Evolutionary conservation across 2,888 invertebrate genomes (phyloP).

Genomic region (Pristionchus entomophagus): DNA sequence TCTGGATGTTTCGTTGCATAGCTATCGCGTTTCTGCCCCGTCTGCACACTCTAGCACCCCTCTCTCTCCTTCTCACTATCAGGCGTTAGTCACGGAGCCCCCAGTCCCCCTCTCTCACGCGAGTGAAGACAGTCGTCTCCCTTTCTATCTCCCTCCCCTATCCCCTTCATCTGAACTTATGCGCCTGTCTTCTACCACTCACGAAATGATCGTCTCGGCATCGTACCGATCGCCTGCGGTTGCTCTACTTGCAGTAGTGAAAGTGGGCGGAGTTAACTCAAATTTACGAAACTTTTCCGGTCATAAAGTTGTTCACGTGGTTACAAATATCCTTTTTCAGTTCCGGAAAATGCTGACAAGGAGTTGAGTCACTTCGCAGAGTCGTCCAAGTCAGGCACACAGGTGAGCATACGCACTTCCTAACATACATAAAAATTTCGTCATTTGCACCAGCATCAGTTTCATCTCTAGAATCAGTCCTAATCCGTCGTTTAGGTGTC

Average conservation of each 20-base stretch:
- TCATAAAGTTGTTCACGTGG: slow-evolving; percentile 76
- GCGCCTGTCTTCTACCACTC: background rate
- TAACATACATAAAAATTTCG: too few relatives aligned
- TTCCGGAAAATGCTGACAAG: slow-evolving; percentile 99
- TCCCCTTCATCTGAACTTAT: background rate
- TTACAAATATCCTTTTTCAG: slow-evolving; percentile 80
- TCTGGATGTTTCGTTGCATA: background rate
- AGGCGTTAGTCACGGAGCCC: slow-evolving; percentile 6
- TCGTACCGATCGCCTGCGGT: background rate
- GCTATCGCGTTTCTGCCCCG: slow-evolving; percentile 47
- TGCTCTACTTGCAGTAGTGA: slow-evolving; percentile 10
- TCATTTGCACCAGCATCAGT: background rate
- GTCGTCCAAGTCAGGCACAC: slow-evolving; percentile 98
- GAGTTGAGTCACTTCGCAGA: slow-evolving; percentile 99
- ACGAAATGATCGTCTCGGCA: background rate
- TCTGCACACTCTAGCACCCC: background rate
- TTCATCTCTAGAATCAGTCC: too few relatives aligned
- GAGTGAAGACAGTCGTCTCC: background rate
- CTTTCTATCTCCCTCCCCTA: background rate
- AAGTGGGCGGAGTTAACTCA: slow-evolving; percentile 19
- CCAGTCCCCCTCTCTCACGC: background rate
- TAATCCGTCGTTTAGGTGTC: slow-evolving; percentile 96
- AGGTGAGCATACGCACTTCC: too few relatives aligned
- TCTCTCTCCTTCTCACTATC: slow-evolving; percentile 41
- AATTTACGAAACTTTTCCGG: slow-evolving; percentile 78